Evolutionary conservation across 2,113 vertebrate species (phyloP), one percentile per base, ranked within the genome.

Genomic region (Callocephalon fimbriatum): DNA sequence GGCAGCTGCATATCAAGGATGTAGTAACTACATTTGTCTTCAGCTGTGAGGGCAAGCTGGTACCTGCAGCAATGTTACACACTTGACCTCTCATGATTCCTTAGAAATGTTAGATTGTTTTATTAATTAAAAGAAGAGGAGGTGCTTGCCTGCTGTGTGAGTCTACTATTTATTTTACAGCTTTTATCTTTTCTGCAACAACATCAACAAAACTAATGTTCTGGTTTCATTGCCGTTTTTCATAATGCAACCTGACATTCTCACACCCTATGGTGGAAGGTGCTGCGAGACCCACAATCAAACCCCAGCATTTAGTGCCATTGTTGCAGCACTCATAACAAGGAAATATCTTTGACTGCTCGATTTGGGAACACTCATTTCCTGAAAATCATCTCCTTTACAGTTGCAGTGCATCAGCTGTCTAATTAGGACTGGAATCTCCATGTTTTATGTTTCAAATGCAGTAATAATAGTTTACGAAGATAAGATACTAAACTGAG

Each of bases 361-460:
- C 10, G 51, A 22, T 71, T 68, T 66, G n/a, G 37, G 31, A 88
- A 38, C 51, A 32, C 8, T 79, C 15, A 79, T 91, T 84, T 91
- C 62, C 65, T 87, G 42, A 89, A 84, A 85, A 89, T 61, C 0
- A 37, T 51, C 23, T 53, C 50, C 45, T 79, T 88, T 66, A 65
- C 58, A 67, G 25, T 45, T 53, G 20, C 73, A 73, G 44, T 40
- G 27, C 27, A 79, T 94, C 58, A 66, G 45, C 58, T 79, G 53
- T n/a, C 81, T 76, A 66, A 85, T 88, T 94, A 82, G 89, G 77
- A 79, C 21, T 62, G 31, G 22, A 92, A 73, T 66, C 13, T 83
- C 67, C 1, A 0, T 31, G 11, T 23, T 73, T 22, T 81, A 8
- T 90, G 22, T 73, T 86, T 93, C 62, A 78, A 76, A 88, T 50